These are phyloP conservation scores for Stenodema calcarata DNA, from an alignment of 2,888 invertebrate species.

Conservation along the genomic window DNA sequence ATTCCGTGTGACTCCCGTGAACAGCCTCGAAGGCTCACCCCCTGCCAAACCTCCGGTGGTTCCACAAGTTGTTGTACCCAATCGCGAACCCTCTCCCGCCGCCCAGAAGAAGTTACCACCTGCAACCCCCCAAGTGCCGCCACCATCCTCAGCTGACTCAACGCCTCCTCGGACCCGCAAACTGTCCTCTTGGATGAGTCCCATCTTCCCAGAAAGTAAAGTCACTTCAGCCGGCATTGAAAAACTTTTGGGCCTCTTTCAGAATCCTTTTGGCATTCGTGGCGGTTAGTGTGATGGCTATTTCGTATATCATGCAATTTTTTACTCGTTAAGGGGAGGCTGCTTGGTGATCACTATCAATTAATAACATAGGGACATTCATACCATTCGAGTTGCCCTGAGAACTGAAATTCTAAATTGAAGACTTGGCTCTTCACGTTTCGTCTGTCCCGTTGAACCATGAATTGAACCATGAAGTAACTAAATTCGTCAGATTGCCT, in stretches of 20 bases:
- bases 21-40: conserved; percentile 35
- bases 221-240: conserved; percentile 52
- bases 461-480: too few relatives aligned
- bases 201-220: conserved; percentile 48
- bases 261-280: conserved; percentile 52
- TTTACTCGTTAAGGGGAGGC: neutral
- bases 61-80: conserved; percentile 8
- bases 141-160: neutral
- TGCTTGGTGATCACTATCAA: too few relatives aligned
- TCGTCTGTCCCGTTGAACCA: too few relatives aligned
- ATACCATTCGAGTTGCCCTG: too few relatives aligned
- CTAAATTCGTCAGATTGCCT: too few relatives aligned
- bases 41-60: neutral
- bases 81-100: conserved; percentile 15
- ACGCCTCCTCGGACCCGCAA: conserved; percentile 52
- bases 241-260: conserved; percentile 53
- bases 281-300: conserved; percentile 32
- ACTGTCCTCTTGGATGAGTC: conserved; percentile 53
- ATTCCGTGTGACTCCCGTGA: conserved; percentile 62
- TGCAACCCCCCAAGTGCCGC: neutral
- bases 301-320: neutral
- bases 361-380: too few relatives aligned
- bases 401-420: too few relatives aligned
- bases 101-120: conserved; percentile 30
- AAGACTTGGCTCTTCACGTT: too few relatives aligned